These are phyloP conservation scores for Ciconia nigra DNA, from an alignment of 2,797 vertebrate species.

Conservation along the genomic window DNA sequence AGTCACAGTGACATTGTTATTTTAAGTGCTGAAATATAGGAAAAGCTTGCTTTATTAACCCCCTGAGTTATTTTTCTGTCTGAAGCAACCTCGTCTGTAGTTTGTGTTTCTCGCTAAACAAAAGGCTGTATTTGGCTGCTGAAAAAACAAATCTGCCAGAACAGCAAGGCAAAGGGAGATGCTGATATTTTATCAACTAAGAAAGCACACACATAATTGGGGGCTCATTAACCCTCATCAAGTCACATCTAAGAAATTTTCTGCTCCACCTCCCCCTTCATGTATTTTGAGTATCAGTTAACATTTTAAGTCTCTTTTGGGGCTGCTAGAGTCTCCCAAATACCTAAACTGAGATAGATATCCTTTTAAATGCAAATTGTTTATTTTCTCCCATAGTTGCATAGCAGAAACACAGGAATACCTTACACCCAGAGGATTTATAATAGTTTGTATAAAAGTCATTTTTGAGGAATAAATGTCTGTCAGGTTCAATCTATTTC, in stretches of 20 bases:
- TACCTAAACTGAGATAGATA: not conserved
- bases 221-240: not conserved
- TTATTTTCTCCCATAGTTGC: not conserved
- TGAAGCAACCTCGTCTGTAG: not conserved
- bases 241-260: constrained; percentile 3
- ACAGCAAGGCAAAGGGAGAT: not conserved
- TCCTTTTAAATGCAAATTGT: not conserved
- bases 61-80: not conserved
- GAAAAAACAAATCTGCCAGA: not conserved
- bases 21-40: not conserved
- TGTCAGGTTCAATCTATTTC: not conserved
- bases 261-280: not conserved
- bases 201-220: not conserved
- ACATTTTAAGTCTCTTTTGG: not conserved
- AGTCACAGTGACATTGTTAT: not conserved
- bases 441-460: not conserved
- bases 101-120: not conserved
- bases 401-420: not conserved
- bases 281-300: not conserved
- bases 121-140: not conserved
- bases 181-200: not conserved
- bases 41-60: not conserved
- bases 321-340: not conserved
- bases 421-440: not conserved
- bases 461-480: not conserved